phyloP scores from a whole-genome alignment of 2,113 vertebrate species.

The Pluvialis apricaria region DNA sequence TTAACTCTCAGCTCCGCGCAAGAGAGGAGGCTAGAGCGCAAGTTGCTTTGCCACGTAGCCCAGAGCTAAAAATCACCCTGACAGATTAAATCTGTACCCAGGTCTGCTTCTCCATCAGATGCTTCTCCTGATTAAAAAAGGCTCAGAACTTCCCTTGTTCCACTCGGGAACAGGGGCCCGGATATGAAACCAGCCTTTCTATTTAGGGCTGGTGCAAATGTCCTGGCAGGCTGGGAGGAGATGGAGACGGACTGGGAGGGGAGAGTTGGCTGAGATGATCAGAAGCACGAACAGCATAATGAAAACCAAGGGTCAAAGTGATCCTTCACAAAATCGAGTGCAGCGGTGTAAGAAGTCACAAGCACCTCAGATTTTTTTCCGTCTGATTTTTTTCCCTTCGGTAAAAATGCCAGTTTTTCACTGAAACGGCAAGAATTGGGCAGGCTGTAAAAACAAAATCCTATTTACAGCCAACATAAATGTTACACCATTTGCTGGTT shows the following conservation, averaged over 20 bases:
- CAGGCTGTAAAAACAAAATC: neutral
- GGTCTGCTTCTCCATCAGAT: neutral
- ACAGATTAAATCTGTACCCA: neutral
- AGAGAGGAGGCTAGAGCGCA: neutral
- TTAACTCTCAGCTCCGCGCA: neutral
- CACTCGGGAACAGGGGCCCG: fast-evolving
- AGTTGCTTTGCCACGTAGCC: neutral
- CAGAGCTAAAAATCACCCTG: neutral
- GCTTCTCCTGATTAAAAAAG: neutral
- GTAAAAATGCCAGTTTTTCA: neutral
- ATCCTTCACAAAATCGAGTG: neutral
- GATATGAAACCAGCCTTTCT: neutral
- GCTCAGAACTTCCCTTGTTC: neutral
- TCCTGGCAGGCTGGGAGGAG: neutral
- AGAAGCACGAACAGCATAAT: neutral
- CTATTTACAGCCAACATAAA: neutral
- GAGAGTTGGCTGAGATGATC: neutral
- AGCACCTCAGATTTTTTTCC: neutral
- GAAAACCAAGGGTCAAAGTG: neutral
- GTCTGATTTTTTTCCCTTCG: neutral
- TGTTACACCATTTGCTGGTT: neutral
- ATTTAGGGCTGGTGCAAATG: neutral
- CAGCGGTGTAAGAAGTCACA: neutral
- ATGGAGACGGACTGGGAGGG: neutral
- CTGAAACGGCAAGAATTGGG: neutral